phyloP scores from a whole-genome alignment of 2,888 invertebrate genomes.

The Trichogramma evanescens region DNA sequence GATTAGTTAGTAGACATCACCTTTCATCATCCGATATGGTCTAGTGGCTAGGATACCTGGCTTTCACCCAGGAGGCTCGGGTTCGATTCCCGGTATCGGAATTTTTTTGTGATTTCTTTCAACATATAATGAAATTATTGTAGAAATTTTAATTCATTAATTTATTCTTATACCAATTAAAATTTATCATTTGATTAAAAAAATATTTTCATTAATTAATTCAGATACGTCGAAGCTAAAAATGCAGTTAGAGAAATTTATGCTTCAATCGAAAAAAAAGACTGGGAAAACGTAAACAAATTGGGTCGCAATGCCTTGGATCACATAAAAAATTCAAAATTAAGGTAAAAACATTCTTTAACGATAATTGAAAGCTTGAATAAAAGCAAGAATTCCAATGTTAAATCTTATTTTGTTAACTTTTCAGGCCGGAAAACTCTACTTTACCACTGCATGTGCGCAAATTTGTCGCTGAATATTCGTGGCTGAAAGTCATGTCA shows the following conservation, averaged over 20 bases:
- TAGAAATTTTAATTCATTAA: not conserved
- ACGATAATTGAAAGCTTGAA: not conserved
- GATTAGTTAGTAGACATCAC: too few species aligned
- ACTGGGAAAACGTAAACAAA: constrained; percentile 30
- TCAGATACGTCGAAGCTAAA: constrained; percentile 33
- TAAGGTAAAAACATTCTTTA: not conserved
- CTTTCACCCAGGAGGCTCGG: constrained; percentile 56
- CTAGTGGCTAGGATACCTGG: constrained; percentile 58
- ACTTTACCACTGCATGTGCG: constrained; percentile 33
- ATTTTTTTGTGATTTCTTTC: constrained; percentile 17
- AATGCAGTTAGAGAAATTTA: constrained; percentile 20
- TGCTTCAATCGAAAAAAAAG: constrained; percentile 27
- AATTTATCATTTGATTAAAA: not conserved
- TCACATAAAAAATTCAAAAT: constrained; percentile 17
- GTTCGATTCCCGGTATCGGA: constrained; percentile 59
- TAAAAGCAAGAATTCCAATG: not conserved
- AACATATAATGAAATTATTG: not conserved
- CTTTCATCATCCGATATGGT: constrained; percentile 50
- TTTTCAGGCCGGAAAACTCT: constrained; percentile 21
- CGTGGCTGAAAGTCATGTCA: constrained; percentile 38
- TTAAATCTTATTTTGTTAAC: constrained; percentile 7
- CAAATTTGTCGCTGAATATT: constrained; percentile 31
- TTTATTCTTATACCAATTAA: not conserved
- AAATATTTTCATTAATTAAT: constrained; percentile 7
- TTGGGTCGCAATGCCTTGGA: constrained; percentile 32